A percentile compares a stretch with the other conserved stretches of the same genome.
Conservation (phyloP, 2,113 vertebrate species). For the Forbesichthys papilliferus region DNA sequence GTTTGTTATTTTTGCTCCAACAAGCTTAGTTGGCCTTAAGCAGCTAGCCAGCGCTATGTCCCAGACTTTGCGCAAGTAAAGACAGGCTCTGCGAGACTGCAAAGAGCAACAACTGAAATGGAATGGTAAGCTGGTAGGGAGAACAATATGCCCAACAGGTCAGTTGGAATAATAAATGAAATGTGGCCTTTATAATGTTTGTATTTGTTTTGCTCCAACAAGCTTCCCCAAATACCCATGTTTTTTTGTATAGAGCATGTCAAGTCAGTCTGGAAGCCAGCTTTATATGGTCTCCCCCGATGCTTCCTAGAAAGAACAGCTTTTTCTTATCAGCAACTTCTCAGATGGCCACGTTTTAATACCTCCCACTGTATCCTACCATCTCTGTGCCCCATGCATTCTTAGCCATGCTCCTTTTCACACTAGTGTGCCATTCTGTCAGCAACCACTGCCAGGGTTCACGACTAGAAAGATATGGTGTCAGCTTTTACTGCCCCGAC, state of each 20-base stretch:
- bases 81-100: too few species aligned
- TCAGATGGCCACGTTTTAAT: slow-evolving; percentile 15
- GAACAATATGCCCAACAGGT: too few species aligned
- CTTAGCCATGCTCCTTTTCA: neutral
- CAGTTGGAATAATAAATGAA: too few species aligned
- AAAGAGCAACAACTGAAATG: too few species aligned
- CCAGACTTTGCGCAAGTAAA: too few species aligned
- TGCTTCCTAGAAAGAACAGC: neutral
- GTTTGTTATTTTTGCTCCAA: too few species aligned
- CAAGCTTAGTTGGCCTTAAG: neutral
- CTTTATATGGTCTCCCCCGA: neutral
- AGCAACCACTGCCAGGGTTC: slow-evolving; percentile 1
- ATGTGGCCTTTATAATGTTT: too few species aligned
- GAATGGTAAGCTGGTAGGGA: too few species aligned
- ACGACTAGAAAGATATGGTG: slow-evolving; percentile 13
- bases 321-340: slow-evolving; percentile 15
- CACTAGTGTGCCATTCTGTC: neutral
- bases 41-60: too few species aligned
- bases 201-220: neutral
- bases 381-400: slow-evolving; percentile 11
- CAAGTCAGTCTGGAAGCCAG: neutral
- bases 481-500: slow-evolving; percentile 22
- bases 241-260: neutral
- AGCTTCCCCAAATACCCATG: neutral
- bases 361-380: neutral